These are phyloP conservation scores for Acipenser transmontanus DNA, from an alignment of 2,797 vertebrate species.

Conservation along the genomic window DNA sequence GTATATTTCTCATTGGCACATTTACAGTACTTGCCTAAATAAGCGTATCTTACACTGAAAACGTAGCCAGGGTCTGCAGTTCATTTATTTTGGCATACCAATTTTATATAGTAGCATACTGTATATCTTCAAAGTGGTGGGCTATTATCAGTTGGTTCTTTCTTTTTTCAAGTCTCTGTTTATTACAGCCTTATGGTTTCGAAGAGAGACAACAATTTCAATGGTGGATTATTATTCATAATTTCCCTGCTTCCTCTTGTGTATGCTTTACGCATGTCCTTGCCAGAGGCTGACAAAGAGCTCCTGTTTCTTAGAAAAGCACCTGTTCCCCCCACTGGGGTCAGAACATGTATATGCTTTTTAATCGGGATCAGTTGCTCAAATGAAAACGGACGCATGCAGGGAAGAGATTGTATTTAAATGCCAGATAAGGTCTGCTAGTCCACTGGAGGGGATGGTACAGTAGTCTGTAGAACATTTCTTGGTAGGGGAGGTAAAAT, in stretches of 20 bases:
- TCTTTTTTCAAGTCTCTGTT: slow-evolving; percentile 1
- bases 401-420: not conserved
- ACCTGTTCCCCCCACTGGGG: not conserved
- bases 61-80: no score
- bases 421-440: not conserved
- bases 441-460: no score
- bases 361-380: not conserved
- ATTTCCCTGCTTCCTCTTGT: not conserved
- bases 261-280: not conserved
- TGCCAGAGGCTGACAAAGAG: slow-evolving; percentile 2
- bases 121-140: slow-evolving; percentile 4
- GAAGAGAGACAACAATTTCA: not conserved
- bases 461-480: no score
- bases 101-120: no score
- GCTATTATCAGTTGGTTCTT: slow-evolving; percentile 14
- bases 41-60: no score
- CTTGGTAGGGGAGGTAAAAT: no score
- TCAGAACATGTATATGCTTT: not conserved
- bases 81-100: no score
- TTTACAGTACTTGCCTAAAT: no score
- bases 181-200: slow-evolving; percentile 8
- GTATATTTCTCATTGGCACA: no score
- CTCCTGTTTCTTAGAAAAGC: not conserved
- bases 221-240: slow-evolving; percentile 5
- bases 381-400: not conserved